phyloP scores from a whole-genome alignment of 2,888 invertebrate species.

The Andrena dorsata region DNA sequence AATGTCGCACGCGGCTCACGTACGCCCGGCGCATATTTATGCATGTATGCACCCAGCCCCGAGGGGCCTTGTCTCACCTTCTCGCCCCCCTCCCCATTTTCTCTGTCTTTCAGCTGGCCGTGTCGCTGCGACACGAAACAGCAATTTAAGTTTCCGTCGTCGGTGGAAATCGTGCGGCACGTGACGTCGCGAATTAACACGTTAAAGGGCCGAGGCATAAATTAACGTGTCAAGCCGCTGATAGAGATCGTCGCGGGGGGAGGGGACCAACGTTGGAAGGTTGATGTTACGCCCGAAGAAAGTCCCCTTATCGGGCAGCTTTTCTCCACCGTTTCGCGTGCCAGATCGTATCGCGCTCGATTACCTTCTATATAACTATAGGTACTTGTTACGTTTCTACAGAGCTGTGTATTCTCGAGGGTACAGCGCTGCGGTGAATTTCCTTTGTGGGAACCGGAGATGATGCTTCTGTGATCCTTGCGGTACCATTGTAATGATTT shows the following conservation, averaged over 20 bases:
- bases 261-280: conserved; percentile 31
- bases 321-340: conserved; percentile 41
- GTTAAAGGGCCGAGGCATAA: conserved; percentile 74
- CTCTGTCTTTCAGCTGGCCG: neutral
- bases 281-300: conserved; percentile 35
- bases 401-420: conserved; percentile 22
- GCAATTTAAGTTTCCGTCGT: conserved; percentile 80
- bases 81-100: neutral
- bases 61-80: conserved; percentile 7
- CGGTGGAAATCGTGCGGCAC: conserved; percentile 73
- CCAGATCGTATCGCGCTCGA: conserved; percentile 51
- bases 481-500: too few relatives aligned
- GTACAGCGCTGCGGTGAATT: neutral
- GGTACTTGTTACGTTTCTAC: conserved; percentile 47
- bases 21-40: conserved; percentile 62
- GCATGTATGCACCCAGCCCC: conserved; percentile 57
- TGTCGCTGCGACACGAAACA: conserved; percentile 76
- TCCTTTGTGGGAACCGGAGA: neutral
- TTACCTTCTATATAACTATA: conserved; percentile 41
- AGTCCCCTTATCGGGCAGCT: conserved; percentile 54
- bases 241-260: conserved; percentile 52
- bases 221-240: conserved; percentile 67
- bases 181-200: conserved; percentile 80
- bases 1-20: conserved; percentile 64
- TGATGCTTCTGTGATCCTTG: neutral